Evolutionary conservation across 2,888 invertebrate genomes (phyloP).

Genomic region (Harmothoe impar): DNA sequence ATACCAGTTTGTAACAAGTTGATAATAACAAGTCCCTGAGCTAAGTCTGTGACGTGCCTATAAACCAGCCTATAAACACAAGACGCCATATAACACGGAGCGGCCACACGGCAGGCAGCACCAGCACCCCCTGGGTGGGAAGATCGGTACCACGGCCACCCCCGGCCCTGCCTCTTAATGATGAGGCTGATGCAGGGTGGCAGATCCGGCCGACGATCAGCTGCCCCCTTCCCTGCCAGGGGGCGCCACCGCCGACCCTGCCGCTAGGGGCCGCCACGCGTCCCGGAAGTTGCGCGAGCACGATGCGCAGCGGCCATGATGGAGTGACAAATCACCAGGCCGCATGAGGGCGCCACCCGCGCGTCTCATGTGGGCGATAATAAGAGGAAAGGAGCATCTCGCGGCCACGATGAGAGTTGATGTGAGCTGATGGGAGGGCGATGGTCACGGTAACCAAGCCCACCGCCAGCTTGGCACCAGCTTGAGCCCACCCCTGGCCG

Average conservation of each 20-base stretch:
- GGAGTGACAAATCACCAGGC: slow-evolving; percentile 33
- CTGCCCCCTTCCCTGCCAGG: neutral
- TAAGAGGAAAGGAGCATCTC: slow-evolving; percentile 7
- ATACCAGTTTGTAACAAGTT: no score
- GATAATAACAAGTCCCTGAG: no score
- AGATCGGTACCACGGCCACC: neutral
- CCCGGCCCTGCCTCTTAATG: neutral
- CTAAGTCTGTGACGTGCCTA: no score
- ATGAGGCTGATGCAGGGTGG: neutral
- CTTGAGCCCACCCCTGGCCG: neutral
- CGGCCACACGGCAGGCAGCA: neutral
- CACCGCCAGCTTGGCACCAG: neutral
- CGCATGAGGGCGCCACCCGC: slow-evolving; percentile 30
- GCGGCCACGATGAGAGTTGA: neutral
- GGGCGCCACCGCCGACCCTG: neutral
- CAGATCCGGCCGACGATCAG: slow-evolving; percentile 44
- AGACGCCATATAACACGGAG: neutral
- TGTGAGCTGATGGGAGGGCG: slow-evolving; percentile 20
- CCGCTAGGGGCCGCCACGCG: slow-evolving; percentile 7
- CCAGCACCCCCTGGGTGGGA: neutral
- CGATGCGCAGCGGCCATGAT: slow-evolving; percentile 45
- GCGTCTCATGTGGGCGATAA: slow-evolving; percentile 52
- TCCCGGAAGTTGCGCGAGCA: slow-evolving; percentile 38
- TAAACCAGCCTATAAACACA: no score
- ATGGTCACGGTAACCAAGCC: slow-evolving; percentile 17